Conservation (phyloP, 2,113 vertebrate species). For the Mungos mungo region DNA sequence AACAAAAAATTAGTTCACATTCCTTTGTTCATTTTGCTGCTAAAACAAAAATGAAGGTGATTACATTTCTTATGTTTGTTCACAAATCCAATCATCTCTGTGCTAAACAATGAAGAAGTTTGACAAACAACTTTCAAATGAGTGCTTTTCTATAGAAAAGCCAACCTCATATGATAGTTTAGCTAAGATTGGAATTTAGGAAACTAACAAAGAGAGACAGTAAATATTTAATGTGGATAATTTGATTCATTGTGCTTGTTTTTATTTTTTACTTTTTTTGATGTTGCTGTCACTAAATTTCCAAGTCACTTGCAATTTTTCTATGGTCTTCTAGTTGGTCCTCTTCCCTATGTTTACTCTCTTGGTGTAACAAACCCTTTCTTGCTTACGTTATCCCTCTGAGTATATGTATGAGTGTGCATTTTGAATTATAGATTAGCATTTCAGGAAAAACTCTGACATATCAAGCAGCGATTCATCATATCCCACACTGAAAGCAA, state of each 20-base stretch:
- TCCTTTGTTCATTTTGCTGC: background rate
- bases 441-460: conserved; percentile 2
- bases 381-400: background rate
- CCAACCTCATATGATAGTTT: background rate
- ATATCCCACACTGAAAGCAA: conserved; percentile 47
- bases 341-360: background rate
- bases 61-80: background rate
- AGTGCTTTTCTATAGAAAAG: background rate
- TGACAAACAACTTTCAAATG: background rate
- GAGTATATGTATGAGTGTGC: background rate
- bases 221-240: background rate
- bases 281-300: conserved; percentile 11
- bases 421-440: conserved; percentile 1
- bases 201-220: background rate
- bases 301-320: background rate
- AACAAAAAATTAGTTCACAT: background rate
- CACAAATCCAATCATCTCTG: background rate
- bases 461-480: conserved; percentile 21
- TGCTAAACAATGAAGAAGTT: background rate
- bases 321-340: background rate
- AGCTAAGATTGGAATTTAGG: background rate
- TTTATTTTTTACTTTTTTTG: background rate
- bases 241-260: background rate
- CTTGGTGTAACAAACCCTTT: background rate
- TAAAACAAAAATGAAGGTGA: background rate